Evolutionary conservation across 2,113 vertebrate species (phyloP).

Genomic region (Phylloscopus trochilus): DNA sequence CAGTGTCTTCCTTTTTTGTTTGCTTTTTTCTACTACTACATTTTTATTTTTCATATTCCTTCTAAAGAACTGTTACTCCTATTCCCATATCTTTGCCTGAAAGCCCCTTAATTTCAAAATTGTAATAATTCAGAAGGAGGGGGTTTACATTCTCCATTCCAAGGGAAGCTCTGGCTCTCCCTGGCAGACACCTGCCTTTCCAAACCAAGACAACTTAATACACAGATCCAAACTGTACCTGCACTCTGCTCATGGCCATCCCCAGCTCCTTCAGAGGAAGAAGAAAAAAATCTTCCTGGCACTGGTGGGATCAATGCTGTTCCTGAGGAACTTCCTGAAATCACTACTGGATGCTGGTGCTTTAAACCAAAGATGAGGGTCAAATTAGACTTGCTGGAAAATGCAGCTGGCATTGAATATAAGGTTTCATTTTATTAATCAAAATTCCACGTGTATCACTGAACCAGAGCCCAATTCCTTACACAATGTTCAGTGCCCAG

Average conservation of each 20-base stretch:
- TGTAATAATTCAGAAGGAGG: not conserved
- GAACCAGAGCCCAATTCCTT: not conserved
- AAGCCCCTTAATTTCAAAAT: not conserved
- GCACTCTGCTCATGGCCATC: not conserved
- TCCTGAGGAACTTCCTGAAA: not conserved
- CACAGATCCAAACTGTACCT: not conserved
- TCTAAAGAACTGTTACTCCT: not conserved
- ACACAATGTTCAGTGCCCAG: not conserved
- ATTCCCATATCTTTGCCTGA: not conserved
- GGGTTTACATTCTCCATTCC: not conserved
- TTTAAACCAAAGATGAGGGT: not conserved
- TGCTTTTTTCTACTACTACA: not conserved
- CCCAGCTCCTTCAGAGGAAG: not conserved
- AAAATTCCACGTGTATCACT: not conserved
- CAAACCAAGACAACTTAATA: not conserved
- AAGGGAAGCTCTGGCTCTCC: not conserved
- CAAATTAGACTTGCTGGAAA: not conserved
- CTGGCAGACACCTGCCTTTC: not conserved
- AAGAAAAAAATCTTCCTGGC: not conserved
- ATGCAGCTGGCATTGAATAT: not conserved
- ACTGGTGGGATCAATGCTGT: not conserved
- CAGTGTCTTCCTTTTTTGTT: not conserved
- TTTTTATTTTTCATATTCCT: not conserved
- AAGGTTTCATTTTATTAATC: not conserved
- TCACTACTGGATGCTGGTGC: not conserved